phyloP scores from a whole-genome alignment of 2,797 vertebrate species.

The Poeciliopsis turneri region DNA sequence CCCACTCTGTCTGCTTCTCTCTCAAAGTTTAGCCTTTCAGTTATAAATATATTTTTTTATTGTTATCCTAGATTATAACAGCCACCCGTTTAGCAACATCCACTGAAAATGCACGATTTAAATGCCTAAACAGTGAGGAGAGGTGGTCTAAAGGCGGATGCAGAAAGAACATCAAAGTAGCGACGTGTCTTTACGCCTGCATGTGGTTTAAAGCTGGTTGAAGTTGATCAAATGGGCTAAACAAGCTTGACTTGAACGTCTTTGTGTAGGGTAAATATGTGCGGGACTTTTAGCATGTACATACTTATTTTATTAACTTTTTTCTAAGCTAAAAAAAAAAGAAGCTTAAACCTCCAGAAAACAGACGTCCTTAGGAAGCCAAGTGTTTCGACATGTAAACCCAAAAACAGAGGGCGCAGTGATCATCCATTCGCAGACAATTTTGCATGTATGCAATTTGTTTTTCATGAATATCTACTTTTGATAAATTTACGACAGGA shows the following conservation, averaged over 20 bases:
- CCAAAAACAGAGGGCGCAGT: too few relatives aligned
- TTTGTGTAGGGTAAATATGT: not conserved
- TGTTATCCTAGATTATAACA: not conserved
- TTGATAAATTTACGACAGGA: not conserved
- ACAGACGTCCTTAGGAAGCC: not conserved
- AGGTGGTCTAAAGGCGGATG: not conserved
- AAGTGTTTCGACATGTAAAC: not conserved
- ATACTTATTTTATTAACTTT: not conserved
- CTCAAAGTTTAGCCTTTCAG: slow-evolving; percentile 26
- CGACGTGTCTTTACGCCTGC: not conserved
- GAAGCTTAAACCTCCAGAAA: not conserved
- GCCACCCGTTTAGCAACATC: not conserved
- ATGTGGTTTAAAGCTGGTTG: not conserved
- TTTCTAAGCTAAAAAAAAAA: not conserved
- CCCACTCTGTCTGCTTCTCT: slow-evolving; percentile 15
- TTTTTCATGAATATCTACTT: not conserved
- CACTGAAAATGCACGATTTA: not conserved
- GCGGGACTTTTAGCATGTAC: not conserved
- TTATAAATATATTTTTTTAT: slow-evolving; percentile 19
- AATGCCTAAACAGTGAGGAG: not conserved
- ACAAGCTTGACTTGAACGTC: not conserved
- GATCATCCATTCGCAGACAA: too few relatives aligned
- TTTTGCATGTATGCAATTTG: not conserved
- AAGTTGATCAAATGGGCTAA: not conserved
- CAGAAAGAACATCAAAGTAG: not conserved